Base-by-base conservation (phyloP, 2,888 invertebrate genomes). In the Antitype chi region DNA sequence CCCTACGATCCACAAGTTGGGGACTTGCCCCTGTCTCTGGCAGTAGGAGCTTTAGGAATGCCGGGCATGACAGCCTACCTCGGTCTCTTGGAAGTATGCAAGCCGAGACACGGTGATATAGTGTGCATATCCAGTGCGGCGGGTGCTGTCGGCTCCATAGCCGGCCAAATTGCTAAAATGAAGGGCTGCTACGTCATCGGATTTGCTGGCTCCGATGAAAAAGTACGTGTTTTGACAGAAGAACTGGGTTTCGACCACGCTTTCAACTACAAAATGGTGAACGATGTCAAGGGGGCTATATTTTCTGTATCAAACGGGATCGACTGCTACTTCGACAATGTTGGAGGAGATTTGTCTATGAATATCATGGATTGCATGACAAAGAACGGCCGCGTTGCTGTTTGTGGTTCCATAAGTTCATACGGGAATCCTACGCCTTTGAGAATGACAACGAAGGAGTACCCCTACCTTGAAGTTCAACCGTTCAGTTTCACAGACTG, bases 261-360 rank as follows among this genome's bases (percentile, higher is more conserved):
- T 15, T 97, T 97, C 85, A 98, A 98, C 93, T 98, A 98, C 92
- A 98, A 98, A 92, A 97, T 95, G 8, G 94, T 93, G 32, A 89
- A 97, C 80, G 75, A 90, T 73, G 83, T 97, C 32, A 92, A 91
- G 17, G 76, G 70, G 0, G 90, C 95, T 47, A 91, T 98, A 74
- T 95, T 94, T 75, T 94, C 97, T 60, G 97, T 97, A 7, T 97
- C 97, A 0, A 92, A 97, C 13, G 98, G 98, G 5, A 93, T 98
- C 0, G 98, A 98, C 89, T 97, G 97, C 85, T 98, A 97, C 89
- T 98, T 98, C 90, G 98, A 98, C 89, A 98, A 98, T 89, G 98
- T 98, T 28, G 98, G 98, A 1, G 98, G 98, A 6, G 96, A 96
- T n/a, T 94, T 97, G 55, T 96, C 97, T 9, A 92, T 93, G 32